These are phyloP conservation scores for Macroramphosus scolopax DNA, from an alignment of 2,797 vertebrate species.

Conservation along the genomic window DNA sequence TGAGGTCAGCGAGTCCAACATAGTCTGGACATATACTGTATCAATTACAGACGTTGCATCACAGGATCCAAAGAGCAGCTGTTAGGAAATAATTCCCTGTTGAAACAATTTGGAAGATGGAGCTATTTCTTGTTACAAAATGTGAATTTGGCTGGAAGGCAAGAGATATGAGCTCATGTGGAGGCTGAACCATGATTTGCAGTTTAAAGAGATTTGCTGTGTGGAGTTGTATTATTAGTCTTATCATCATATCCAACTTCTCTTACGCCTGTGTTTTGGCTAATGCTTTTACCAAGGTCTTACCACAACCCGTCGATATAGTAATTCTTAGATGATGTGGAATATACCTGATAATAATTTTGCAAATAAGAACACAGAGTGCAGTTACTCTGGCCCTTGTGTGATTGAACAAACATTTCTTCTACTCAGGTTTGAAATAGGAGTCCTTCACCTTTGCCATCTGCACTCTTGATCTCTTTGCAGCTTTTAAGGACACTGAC, in stretches of 20 bases:
- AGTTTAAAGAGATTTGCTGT: too few species aligned
- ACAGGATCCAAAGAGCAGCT: constrained; percentile 15
- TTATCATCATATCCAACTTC: background rate
- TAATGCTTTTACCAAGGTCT: constrained; percentile 8
- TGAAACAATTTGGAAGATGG: constrained; percentile 2
- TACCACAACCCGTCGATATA: constrained; percentile 1
- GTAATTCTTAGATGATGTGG: too few species aligned
- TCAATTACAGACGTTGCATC: constrained; percentile 1
- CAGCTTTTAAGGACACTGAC: background rate
- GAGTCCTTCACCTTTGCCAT: constrained; percentile 11
- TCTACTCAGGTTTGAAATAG: too few species aligned
- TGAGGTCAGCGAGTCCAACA: too few species aligned
- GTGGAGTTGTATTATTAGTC: too few species aligned
- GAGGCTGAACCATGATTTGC: too few species aligned
- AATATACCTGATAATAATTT: too few species aligned
- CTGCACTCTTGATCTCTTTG: constrained; percentile 11
- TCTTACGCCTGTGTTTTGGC: constrained; percentile 5
- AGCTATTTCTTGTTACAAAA: constrained; percentile 14
- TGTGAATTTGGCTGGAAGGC: constrained; percentile 22
- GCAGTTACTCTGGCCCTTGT: background rate
- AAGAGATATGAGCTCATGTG: too few species aligned
- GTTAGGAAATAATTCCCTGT: background rate
- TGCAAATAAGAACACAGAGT: too few species aligned
- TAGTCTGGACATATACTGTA: too few species aligned
- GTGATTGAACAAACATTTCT: too few species aligned